Base-by-base conservation (phyloP, 2,797 vertebrate genomes). In the Macrochelys suwanniensis region DNA sequence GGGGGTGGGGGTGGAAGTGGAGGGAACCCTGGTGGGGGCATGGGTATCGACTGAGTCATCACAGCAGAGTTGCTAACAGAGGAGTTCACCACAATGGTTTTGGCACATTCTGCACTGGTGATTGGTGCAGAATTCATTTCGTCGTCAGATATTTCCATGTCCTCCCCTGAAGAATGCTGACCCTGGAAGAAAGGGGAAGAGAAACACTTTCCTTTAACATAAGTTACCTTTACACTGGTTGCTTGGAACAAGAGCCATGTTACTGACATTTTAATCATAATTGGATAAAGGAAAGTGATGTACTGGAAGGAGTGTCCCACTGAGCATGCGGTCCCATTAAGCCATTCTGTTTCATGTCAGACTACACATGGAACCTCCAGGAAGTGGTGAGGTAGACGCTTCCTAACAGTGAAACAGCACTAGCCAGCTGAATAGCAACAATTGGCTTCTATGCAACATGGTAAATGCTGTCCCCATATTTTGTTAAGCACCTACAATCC, bases 131-230 rank as follows among this genome's bases (percentile, higher is more conserved):
- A 98, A 2, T 99, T 99, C 99, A 99, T 99, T 98, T 99, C 99
- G 0, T 99, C 99, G 0, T 99, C 99, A 0, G 99, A 99, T 98
- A 99, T 99, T 94, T 99, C 99, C 99, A 99, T 99, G 98, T 99
- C 99, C 96, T 99, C 99, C 25, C 99, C 99, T 0, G 99, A 99
- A 42, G 99, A 99, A 96, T 99, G 99, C 93, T 99, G 98, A 94
- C 97, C 98, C 99, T 99, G 98, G 49, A 78, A 80, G 80, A 97
- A 31, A 88, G 17, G 74, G 42, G 94, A 90, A 85, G 81, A 86
- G 37, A 15, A 89, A 77, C 80, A 42, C 71, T 11, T 91, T 94
- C 92, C 81, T 86, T 86, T 85, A 17, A 80, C 15, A 1, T 33
- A 50, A 89, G 88, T 89, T 51, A 54, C 68, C 93, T 25, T 71